Evolutionary conservation across 2,888 invertebrate genomes (phyloP).

Genomic region (Eilema depressum): DNA sequence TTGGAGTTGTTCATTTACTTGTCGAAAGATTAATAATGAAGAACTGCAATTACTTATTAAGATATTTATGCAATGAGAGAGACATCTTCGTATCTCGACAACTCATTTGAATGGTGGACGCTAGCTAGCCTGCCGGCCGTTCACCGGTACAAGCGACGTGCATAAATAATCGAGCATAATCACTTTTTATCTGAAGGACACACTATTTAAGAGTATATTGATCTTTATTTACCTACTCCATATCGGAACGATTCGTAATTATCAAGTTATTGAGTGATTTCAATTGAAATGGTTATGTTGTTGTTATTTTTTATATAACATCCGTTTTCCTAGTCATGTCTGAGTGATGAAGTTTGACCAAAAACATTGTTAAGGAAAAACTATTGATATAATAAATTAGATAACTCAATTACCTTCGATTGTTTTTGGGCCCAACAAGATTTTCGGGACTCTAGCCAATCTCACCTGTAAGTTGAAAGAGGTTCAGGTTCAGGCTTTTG

Average conservation of each 20-base stretch:
- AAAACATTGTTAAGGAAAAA: background rate
- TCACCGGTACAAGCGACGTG: slow-evolving; percentile 72
- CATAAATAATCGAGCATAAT: slow-evolving; percentile 80
- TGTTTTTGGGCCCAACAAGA: background rate
- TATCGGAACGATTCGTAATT: slow-evolving; percentile 11
- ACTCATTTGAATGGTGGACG: slow-evolving; percentile 11
- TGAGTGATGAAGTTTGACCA: background rate
- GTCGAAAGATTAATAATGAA: no score
- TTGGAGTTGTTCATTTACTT: background rate
- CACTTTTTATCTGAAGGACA: slow-evolving; percentile 73
- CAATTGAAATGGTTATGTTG: background rate
- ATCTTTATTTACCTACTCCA: slow-evolving; percentile 54
- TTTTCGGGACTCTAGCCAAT: no score
- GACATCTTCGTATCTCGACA: slow-evolving; percentile 7
- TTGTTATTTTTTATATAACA: background rate
- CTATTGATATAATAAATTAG: background rate
- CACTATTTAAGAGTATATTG: slow-evolving; percentile 77
- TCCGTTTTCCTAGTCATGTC: background rate
- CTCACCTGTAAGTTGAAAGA: no score
- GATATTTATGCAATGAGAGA: background rate
- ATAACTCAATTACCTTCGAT: background rate
- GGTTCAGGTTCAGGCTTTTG: no score
- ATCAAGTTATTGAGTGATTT: background rate
- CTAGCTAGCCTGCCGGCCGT: slow-evolving; percentile 54
- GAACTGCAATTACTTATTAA: background rate